These are phyloP conservation scores for Vicugna pacos DNA, from an alignment of 2,113 vertebrate genomes.

Conservation along the genomic window DNA sequence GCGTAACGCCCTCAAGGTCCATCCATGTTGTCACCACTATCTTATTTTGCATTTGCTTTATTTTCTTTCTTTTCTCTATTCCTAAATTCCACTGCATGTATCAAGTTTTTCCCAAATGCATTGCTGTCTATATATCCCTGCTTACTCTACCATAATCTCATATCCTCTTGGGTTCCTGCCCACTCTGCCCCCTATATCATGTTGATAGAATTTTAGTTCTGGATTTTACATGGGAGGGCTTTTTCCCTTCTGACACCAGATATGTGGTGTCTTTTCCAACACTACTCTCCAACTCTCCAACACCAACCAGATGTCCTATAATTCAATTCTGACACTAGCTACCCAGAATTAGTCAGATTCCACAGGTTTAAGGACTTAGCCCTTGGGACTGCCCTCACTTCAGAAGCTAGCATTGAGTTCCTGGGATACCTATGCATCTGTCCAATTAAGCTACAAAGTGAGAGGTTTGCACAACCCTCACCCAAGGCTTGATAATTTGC, in stretches of 20 bases:
- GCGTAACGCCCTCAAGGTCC: neutral
- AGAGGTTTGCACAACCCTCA: neutral
- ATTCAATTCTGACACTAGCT: neutral
- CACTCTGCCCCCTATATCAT: neutral
- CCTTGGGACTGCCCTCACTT: neutral
- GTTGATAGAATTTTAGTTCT: neutral
- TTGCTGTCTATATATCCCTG: neutral
- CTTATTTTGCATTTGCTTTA: neutral
- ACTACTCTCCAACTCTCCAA: neutral
- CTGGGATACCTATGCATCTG: neutral
- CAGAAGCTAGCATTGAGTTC: neutral
- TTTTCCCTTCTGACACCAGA: neutral
- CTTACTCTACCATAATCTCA: neutral
- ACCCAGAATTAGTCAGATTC: neutral
- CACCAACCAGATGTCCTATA: neutral
- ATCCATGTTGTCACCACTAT: neutral
- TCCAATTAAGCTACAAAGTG: neutral
- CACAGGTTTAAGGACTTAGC: neutral
- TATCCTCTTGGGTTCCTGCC: neutral
- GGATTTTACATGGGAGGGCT: neutral
- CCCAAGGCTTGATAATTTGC: neutral
- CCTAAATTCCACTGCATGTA: neutral
- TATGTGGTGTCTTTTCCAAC: neutral
- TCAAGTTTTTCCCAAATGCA: neutral
- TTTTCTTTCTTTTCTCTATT: neutral